A percentile compares a stretch with the other conserved stretches of the same genome.
Evolutionary conservation across 2,113 vertebrate species (phyloP).

Genomic region (Sceloporus undulatus): DNA sequence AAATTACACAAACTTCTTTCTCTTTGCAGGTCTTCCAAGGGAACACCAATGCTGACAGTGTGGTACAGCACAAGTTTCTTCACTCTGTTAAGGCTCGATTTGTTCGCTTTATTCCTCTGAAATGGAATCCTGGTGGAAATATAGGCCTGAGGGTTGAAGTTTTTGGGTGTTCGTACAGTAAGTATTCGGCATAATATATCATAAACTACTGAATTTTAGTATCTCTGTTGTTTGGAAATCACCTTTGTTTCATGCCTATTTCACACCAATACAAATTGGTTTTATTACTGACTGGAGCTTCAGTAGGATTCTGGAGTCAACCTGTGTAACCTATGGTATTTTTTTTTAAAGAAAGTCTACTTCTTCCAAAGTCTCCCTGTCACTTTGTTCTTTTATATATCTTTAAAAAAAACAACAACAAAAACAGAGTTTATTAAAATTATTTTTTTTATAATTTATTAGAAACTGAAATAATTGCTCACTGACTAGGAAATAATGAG

Average conservation of each 20-base stretch:
- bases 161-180: slow-evolving; percentile 93
- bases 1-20: slow-evolving; percentile 47
- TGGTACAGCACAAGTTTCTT: slow-evolving; percentile 88
- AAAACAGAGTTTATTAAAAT: too few relatives aligned
- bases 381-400: not conserved
- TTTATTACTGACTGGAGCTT: not conserved
- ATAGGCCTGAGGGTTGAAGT: slow-evolving; percentile 91
- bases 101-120: slow-evolving; percentile 88
- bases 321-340: too few relatives aligned
- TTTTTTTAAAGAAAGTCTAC: not conserved
- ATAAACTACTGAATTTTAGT: not conserved
- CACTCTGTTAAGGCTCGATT: slow-evolving; percentile 89
- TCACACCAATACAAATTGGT: too few relatives aligned
- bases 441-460: too few relatives aligned
- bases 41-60: slow-evolving; percentile 88
- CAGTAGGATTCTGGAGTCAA: not conserved
- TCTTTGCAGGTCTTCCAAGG: slow-evolving; percentile 86
- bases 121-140: slow-evolving; percentile 86
- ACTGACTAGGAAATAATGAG: too few relatives aligned
- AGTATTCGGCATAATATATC: slow-evolving; percentile 71
- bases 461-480: too few relatives aligned
- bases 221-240: not conserved
- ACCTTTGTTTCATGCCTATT: not conserved
- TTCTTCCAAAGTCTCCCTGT: not conserved
- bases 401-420: too few relatives aligned